Base-by-base conservation (phyloP, 2,797 vertebrate species). In the Anguilla anguilla region DNA sequence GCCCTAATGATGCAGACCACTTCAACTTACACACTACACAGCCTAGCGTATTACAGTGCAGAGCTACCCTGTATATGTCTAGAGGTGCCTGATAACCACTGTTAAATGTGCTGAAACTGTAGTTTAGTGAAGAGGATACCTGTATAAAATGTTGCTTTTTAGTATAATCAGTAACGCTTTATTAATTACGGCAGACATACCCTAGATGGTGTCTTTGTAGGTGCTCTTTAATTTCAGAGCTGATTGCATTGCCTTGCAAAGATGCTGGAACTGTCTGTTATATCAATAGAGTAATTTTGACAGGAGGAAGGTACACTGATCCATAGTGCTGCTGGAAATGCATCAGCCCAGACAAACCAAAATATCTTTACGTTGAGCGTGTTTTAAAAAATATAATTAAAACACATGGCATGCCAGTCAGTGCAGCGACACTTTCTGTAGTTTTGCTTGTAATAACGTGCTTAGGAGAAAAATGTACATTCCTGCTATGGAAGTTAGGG, bases 1-100 rank as follows among this genome's bases (percentile, higher is more conserved):
- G 46, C 86, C 87, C 85, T 91, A 53, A 89, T 91, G 88, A 90
- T 86, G 86, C 86, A 77, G 89, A 83, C 43, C 15, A 51, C 35
- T 39, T 77, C 35, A 61, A 31, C 59, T n/a, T 59, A n/a, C 69
- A 46, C 17, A 46, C 6, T 64, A 72, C 25, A 84, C 35, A 82
- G 25, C 49, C 22, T 28, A 72, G 39, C 15, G n/a, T 31, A 35
- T 49, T n/a, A 17, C 15, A 46, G n/a, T 57, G n/a, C 49, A 39
- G 35, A 74, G 59, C 15, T 67, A 7, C 74, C 19, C 39, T 39
- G 55, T 81, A 81, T 28, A 82, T 46, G 57, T 43, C 51, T 57
- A 51, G 51, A 81, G 46, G 31, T 83, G n/a, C 59, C 82, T 28
- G 72, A 39, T 79, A 10, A 85, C 39, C 79, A 85, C 69, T 86